A percentile compares a stretch with the other conserved stretches of the same genome.
These are phyloP conservation scores for Archips xylosteana DNA, from an alignment of 2,888 invertebrate species.

Conservation along the genomic window DNA sequence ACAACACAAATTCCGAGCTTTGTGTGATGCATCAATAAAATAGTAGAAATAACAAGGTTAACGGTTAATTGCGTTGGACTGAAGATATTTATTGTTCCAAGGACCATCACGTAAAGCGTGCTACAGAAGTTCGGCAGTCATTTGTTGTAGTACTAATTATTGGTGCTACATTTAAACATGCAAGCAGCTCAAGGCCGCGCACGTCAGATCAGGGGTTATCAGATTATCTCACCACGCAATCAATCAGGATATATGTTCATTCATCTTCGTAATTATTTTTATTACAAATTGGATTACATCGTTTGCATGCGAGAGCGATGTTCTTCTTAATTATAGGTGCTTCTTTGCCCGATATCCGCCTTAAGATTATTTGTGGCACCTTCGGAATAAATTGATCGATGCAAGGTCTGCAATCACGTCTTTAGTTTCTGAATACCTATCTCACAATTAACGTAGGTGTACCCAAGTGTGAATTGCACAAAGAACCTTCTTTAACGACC, in stretches of 20 bases:
- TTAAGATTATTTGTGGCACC: conserved; percentile 14
- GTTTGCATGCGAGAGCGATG: conserved; percentile 25
- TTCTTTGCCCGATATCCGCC: conserved; percentile 29
- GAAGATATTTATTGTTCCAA: conserved; percentile 53
- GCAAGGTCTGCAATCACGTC: conserved; percentile 20
- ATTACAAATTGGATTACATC: conserved; percentile 37
- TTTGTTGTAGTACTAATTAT: conserved; percentile 55
- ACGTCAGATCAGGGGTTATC: conserved; percentile 44
- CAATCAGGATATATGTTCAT: conserved; percentile 39
- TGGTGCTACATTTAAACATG: conserved; percentile 48
- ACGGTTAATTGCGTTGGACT: conserved; percentile 53
- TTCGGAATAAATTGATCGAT: conserved; percentile 12
- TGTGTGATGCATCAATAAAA: conserved; percentile 53
- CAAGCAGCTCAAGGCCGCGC: conserved; percentile 45
- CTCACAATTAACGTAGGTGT: not conserved
- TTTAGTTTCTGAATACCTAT: not conserved
- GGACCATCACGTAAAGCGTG: conserved; percentile 68
- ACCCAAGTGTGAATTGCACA: not conserved
- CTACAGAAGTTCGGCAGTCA: conserved; percentile 61
- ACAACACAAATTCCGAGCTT: conserved; percentile 48
- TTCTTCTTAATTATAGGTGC: conserved; percentile 36
- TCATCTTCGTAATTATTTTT: conserved; percentile 42
- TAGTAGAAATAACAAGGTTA: conserved; percentile 64
- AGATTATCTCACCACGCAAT: conserved; percentile 42
- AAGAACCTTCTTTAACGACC: not conserved